These are phyloP conservation scores for Passer domesticus DNA, from an alignment of 2,113 vertebrate genomes.

Conservation along the genomic window DNA sequence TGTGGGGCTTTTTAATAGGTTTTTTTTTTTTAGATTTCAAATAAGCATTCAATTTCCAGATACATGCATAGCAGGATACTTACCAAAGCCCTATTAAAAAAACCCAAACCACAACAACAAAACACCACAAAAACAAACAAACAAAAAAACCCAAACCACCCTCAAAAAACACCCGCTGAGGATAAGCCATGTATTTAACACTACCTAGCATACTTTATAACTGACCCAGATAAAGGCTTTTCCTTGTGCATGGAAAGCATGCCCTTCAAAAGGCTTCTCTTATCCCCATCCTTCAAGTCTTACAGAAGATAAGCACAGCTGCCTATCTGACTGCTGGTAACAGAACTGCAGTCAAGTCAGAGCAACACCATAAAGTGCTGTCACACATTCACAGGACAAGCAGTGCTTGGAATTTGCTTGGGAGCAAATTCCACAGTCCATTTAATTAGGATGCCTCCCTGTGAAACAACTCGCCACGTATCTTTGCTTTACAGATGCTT, in stretches of 20 bases:
- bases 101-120: too few species aligned
- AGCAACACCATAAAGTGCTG: neutral
- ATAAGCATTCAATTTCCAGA: neutral
- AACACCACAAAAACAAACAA: neutral
- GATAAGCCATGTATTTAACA: neutral
- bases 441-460: neutral
- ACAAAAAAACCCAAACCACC: neutral
- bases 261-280: neutral
- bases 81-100: neutral
- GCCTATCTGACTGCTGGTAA: neutral
- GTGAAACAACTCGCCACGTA: neutral
- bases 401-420: neutral
- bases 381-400: neutral
- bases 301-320: neutral
- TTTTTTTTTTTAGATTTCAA: neutral
- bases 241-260: accelerated
- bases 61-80: neutral
- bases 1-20: neutral
- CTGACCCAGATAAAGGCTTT: neutral
- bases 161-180: neutral
- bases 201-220: neutral
- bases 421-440: neutral
- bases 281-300: neutral
- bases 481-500: neutral
- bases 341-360: neutral